Evolutionary conservation across 2,888 invertebrate genomes (phyloP).

Genomic region (Meteorus colon): DNA sequence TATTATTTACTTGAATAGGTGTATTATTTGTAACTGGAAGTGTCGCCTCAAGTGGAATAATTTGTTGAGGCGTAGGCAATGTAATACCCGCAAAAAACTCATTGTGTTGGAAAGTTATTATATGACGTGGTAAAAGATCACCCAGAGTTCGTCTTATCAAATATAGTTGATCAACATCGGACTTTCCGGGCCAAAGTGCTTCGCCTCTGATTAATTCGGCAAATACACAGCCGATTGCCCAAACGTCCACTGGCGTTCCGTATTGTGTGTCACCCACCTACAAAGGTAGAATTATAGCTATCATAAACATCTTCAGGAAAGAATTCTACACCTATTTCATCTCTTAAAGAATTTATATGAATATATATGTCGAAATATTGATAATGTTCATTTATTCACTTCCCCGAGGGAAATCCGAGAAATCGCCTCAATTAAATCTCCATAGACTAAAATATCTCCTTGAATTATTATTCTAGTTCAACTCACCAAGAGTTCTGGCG

Average conservation of each 20-base stretch:
- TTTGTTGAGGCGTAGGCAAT: constrained; percentile 91
- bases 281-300: background rate
- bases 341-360: no score
- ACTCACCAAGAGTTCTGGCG: constrained; percentile 88
- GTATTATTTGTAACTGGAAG: constrained; percentile 81
- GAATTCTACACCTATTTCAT: background rate
- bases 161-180: constrained; percentile 98
- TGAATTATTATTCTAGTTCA: background rate
- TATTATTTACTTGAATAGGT: constrained; percentile 58
- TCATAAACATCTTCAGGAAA: no score
- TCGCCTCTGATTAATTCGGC: constrained; percentile 92
- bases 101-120: constrained; percentile 96
- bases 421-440: no score
- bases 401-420: no score
- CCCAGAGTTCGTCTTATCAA: constrained; percentile 96
- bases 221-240: constrained; percentile 97
- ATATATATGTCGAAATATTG: no score
- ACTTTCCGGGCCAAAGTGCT: constrained; percentile 98
- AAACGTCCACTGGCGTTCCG: constrained; percentile 95
- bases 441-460: no score
- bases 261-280: constrained; percentile 96
- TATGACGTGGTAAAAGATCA: constrained; percentile 93
- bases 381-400: no score
- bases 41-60: constrained; percentile 89
- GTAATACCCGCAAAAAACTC: constrained; percentile 95